Evolutionary conservation across 2,888 invertebrate genomes (phyloP).

Genomic region (Patella caerulea): DNA sequence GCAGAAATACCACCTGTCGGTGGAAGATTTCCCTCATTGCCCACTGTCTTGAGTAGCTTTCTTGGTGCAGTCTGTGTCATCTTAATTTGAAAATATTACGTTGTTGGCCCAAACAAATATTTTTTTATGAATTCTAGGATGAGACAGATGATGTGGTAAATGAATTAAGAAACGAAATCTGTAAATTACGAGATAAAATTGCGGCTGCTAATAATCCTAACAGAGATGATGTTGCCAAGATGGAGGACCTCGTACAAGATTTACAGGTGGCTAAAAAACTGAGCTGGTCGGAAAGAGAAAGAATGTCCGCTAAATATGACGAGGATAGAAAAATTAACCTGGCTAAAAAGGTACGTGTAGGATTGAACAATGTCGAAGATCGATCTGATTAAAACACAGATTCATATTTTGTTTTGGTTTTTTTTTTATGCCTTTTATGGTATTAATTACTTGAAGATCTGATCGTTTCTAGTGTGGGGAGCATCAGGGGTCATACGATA

Average conservation of each 20-base stretch:
- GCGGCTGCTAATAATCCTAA: conserved; percentile 55
- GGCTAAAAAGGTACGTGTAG: conserved; percentile 57
- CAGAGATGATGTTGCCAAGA: conserved; percentile 62
- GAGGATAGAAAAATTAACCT: conserved; percentile 64
- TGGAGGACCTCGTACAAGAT: conserved; percentile 66
- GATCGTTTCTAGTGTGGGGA: too few species aligned
- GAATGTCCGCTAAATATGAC: conserved; percentile 54
- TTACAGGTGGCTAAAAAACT: conserved; percentile 66
- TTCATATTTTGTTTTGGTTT: too few species aligned
- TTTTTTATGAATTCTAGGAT: conserved; percentile 45
- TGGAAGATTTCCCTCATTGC: too few species aligned
- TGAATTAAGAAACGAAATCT: conserved; percentile 64
- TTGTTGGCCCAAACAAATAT: neutral
- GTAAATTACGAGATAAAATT: conserved; percentile 60
- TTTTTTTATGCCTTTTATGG: too few species aligned
- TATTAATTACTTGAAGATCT: too few species aligned
- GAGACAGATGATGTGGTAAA: conserved; percentile 62
- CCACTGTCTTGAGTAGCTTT: too few species aligned
- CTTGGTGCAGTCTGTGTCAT: neutral
- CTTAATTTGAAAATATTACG: neutral
- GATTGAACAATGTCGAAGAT: too few species aligned
- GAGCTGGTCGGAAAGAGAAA: conserved; percentile 67
- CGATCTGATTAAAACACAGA: too few species aligned
- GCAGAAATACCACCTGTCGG: too few species aligned
- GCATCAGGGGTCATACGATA: too few species aligned